Base-by-base conservation (phyloP, 2,888 invertebrate species). In the Phyto melanocephala region DNA sequence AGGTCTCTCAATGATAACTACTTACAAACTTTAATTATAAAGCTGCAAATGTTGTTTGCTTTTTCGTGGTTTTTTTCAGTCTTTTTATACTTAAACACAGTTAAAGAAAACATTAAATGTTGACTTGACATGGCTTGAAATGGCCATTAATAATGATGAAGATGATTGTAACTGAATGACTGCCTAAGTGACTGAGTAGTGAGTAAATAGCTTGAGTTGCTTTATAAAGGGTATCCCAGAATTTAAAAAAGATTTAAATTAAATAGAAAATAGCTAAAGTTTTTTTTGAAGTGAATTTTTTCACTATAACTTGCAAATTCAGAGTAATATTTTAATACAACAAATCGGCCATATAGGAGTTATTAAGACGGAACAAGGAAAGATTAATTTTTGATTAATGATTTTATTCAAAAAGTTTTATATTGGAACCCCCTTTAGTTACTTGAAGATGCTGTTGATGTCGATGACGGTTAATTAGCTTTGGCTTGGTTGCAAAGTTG, bases 111-210 rank as follows among this genome's bases (percentile, higher is more conserved):
- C 70, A 68, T 52, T 45, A 60, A 76, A 68, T 67, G 45, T 63
- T 72, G 67, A 50, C 58, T 74, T 80, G 52, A 24, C 63, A 56
- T 71, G 58, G 20, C 79, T 72, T 42, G 37, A 54, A 67, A 72
- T 67, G 72, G 65, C 65, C 58, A 65, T 67, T 52, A 37, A 72
- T 65, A 65, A 56, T 65, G 56, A 28, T 17, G 40, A 71, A 60
- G 58, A 40, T 42, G 62, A 63, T 20, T 63, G 33, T 22, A 11
- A 47, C 15, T 63, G 40, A 40, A 1, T 72, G 35, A 3, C 4
- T 62, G 50, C n/a, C 45, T 20, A 20, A 50, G 45, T 22, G 65
- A 76, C 17, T 68, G 22, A 76, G 24, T n/a, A n/a, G 28, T 17
- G 50, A 58, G 8, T 54, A 11, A n/a, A 35, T 45, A 62, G 60